phyloP scores from a whole-genome alignment of 2,888 invertebrate species.

The Hyppa rectilinea region DNA sequence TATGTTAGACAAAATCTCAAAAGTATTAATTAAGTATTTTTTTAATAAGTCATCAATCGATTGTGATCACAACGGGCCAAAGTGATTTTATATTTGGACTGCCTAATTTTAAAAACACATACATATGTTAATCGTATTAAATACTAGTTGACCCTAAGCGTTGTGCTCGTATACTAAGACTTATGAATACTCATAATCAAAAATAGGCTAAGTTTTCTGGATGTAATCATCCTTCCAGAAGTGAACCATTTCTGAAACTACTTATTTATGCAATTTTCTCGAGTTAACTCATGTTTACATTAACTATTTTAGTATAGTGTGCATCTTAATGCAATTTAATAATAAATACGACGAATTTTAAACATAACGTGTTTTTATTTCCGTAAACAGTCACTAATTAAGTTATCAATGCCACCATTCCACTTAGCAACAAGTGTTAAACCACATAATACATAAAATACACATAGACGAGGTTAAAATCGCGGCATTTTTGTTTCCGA shows the following conservation, averaged over 20 bases:
- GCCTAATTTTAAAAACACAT: slow-evolving; percentile 20
- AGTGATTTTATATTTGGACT: slow-evolving; percentile 36
- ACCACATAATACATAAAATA: slow-evolving; percentile 41
- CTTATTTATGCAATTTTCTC: slow-evolving; percentile 4
- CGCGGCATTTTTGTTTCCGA: slow-evolving; percentile 37
- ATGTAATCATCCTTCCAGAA: slow-evolving; percentile 2
- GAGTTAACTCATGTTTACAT: slow-evolving; percentile 42
- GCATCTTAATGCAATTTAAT: slow-evolving; percentile 29
- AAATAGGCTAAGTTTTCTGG: slow-evolving; percentile 22
- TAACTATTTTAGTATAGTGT: slow-evolving; percentile 22
- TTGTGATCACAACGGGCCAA: slow-evolving; percentile 49
- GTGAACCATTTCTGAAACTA: slow-evolving; percentile 44
- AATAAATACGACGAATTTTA: slow-evolving; percentile 27
- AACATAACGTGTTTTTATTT: slow-evolving; percentile 15
- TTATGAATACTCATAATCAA: slow-evolving; percentile 24
- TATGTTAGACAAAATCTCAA: slow-evolving; percentile 14
- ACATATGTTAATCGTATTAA: slow-evolving; percentile 46
- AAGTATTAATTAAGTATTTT: slow-evolving; percentile 13
- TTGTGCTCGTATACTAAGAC: slow-evolving; percentile 41
- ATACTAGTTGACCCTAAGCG: slow-evolving; percentile 32
- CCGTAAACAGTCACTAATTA: background rate
- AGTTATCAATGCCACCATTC: background rate
- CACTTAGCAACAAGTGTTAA: slow-evolving; percentile 48
- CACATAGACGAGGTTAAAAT: slow-evolving; percentile 18
- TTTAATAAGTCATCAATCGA: slow-evolving; percentile 11